Evolutionary conservation across 2,113 vertebrate species (phyloP), one percentile per base, ranked within the genome.

Genomic region (Saguinus midas): DNA sequence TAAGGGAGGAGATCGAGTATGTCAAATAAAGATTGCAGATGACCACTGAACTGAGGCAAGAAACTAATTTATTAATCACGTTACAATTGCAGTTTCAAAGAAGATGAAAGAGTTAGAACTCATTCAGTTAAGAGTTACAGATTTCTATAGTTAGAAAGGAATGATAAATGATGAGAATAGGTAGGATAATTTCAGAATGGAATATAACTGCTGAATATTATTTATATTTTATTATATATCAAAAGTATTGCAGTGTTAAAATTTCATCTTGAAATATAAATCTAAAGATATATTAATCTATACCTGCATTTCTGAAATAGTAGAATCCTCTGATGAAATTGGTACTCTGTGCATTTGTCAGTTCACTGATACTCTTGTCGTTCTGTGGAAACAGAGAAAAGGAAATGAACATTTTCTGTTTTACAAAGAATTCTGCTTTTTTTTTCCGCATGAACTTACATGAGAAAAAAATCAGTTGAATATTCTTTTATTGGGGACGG

Each of bases 141-240:
- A 97, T 96, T 97, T 98, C 79, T 98, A 96, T 45, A 90, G 89
- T 78, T 95, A 96, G 95, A 94, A 81, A 92, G 87, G 96, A 98
- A 97, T 95, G 92, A 88, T 96, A 97, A 97, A 98, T 96, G 97
- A 96, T 98, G 90, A 88, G 94, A 80, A 90, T 20, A 23, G 8
- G 81, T 95, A 66, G 32, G 27, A 89, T 92, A 95, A 97, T 96
- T 96, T 97, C 84, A 90, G 85, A 94, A 88, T 96, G 78, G 82
- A 96, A 90, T 32, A 75, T 92, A 97, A 72, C 57, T 94, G 93
- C 70, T 96, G 88, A 87, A 81, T 79, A 97, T 97, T 88, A 79
- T 81, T 98, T 98, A 92, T 97, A 96, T 95, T 96, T 98, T 96
- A 98, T 97, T 94, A 95, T 96, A 96, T 91, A 97, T 96, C 95